Conservation (phyloP, 2,113 vertebrate species). For the Thymallus thymallus region DNA sequence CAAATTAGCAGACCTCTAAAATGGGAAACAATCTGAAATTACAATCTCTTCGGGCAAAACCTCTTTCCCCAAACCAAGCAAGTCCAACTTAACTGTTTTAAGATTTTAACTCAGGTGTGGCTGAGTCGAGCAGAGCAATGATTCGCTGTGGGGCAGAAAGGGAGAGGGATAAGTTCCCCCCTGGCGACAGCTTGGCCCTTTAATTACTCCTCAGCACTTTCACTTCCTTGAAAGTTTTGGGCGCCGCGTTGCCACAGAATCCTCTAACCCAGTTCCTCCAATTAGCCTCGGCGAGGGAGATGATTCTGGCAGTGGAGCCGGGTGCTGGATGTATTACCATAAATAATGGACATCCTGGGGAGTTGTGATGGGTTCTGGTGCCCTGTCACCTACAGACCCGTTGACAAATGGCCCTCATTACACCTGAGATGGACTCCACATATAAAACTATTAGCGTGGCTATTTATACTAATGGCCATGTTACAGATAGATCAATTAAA, state of each 20-base stretch:
- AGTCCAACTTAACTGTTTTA: slow-evolving; percentile 49
- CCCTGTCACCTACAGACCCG: slow-evolving; percentile 58
- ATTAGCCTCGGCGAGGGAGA: not conserved
- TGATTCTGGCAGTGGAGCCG: slow-evolving; percentile 10
- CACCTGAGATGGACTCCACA: slow-evolving; percentile 60
- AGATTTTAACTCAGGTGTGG: slow-evolving; percentile 38
- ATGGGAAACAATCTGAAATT: slow-evolving; percentile 38
- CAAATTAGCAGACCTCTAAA: slow-evolving; percentile 52
- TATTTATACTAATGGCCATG: slow-evolving; percentile 68
- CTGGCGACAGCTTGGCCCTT: not conserved
- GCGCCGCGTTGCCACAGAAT: not conserved
- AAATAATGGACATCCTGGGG: slow-evolving; percentile 41
- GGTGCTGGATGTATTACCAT: slow-evolving; percentile 28
- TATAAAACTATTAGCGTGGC: slow-evolving; percentile 69
- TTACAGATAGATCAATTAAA: slow-evolving; percentile 69
- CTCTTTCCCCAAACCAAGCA: slow-evolving; percentile 5
- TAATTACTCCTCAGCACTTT: slow-evolving; percentile 56
- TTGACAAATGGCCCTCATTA: slow-evolving; percentile 75
- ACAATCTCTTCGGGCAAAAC: slow-evolving; percentile 38
- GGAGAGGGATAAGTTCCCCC: not conserved
- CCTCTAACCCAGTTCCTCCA: not conserved
- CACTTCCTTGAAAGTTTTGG: slow-evolving; percentile 27
- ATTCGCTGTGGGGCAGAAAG: no score
- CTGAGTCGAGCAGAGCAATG: not conserved
- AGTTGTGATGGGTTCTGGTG: slow-evolving; percentile 34